Conservation (phyloP, 2,797 vertebrate species). For the Sciaenops ocellatus region DNA sequence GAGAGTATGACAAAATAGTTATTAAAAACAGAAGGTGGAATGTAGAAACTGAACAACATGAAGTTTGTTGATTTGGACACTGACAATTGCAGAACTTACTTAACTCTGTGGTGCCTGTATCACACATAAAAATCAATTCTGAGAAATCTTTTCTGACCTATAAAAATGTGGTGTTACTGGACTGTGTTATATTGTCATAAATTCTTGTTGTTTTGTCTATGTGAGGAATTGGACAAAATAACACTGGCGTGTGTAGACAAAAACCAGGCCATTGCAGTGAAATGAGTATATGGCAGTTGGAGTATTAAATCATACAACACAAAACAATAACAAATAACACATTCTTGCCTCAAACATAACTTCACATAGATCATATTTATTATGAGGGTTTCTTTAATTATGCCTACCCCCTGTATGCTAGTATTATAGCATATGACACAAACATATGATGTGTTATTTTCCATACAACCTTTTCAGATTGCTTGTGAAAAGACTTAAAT, state of each 20-base stretch:
- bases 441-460: not conserved
- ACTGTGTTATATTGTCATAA: not conserved
- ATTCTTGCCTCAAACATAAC: not conserved
- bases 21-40: conserved; percentile 6
- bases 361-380: not conserved
- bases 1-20: not conserved
- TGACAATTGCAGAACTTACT: too few relatives aligned
- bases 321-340: not conserved
- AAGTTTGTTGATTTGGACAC: not conserved
- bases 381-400: not conserved
- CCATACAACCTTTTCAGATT: not conserved
- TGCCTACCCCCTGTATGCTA: not conserved
- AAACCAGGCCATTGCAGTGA: not conserved
- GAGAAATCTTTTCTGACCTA: not conserved
- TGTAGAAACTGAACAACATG: not conserved
- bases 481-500: not conserved
- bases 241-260: not conserved
- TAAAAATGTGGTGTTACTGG: not conserved
- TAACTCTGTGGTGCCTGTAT: not conserved
- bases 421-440: too few relatives aligned
- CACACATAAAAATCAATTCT: not conserved
- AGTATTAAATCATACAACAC: not conserved
- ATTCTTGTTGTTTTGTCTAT: not conserved
- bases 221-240: not conserved
- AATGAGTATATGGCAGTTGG: not conserved